Conservation (phyloP, 1,140 invertebrate species). For the Drosophila subpulchrella region DNA sequence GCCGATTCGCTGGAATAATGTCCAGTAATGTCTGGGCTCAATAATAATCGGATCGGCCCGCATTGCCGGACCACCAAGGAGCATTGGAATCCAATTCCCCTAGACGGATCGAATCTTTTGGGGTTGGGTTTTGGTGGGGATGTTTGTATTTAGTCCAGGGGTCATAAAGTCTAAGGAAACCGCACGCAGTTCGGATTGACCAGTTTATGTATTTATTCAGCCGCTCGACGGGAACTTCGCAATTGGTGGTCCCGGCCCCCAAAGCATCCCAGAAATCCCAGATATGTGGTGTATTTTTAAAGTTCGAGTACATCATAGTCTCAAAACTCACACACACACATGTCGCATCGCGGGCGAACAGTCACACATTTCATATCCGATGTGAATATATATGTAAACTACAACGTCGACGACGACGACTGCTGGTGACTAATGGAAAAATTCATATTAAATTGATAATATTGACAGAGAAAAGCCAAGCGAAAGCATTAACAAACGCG, state of each 20-base stretch:
- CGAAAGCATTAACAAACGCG: not conserved
- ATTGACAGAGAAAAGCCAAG: conserved; percentile 51
- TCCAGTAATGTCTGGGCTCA: conserved; percentile 7
- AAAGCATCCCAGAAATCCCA: not conserved
- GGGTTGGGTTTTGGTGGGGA: not conserved
- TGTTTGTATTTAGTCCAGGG: conserved; percentile 10
- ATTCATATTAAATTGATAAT: conserved; percentile 82
- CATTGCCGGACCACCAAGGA: conserved; percentile 50
- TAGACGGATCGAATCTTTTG: not conserved
- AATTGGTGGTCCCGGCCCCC: conserved; percentile 55
- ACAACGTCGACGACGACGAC: conserved; percentile 52
- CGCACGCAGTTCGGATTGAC: conserved; percentile 66
- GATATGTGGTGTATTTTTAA: conserved; percentile 14
- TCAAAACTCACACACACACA: not conserved
- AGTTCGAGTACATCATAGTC: conserved; percentile 28
- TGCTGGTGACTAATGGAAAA: conserved; percentile 77
- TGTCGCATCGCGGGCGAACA: conserved; percentile 5
- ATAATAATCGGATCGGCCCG: conserved; percentile 6
- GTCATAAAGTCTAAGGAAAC: conserved; percentile 59
- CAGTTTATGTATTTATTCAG: conserved; percentile 65
- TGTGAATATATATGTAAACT: conserved; percentile 17
- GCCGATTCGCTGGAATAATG: conserved; percentile 45
- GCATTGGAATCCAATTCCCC: not conserved
- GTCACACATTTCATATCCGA: conserved; percentile 15
- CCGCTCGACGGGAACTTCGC: conserved; percentile 42